Conservation (phyloP, 2,797 vertebrate genomes). For the Serranus cabrilla region DNA sequence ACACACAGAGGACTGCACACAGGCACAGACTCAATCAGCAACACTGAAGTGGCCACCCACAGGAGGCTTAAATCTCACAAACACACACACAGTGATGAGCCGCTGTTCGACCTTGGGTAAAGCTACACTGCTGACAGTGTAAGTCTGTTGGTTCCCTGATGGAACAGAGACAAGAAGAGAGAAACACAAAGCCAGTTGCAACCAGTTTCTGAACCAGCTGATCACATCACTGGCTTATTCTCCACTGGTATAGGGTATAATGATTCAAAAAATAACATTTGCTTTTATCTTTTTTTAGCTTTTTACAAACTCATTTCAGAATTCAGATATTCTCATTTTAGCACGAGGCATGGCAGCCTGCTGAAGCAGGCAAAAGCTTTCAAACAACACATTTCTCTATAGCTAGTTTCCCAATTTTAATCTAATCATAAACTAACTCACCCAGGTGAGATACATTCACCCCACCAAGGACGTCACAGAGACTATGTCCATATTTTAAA, state of each 20-base stretch:
- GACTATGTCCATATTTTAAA: too few relatives aligned
- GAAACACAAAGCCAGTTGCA: slow-evolving; percentile 24
- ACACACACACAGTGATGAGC: slow-evolving; percentile 57
- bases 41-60: slow-evolving; percentile 38
- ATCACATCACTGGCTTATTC: neutral
- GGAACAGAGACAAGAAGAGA: slow-evolving; percentile 26
- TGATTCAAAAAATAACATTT: neutral
- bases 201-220: slow-evolving; percentile 24
- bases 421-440: too few relatives aligned
- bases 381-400: neutral
- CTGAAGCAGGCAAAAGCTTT: neutral
- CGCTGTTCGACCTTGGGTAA: slow-evolving; percentile 55
- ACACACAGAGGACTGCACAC: slow-evolving; percentile 16
- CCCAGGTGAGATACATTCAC: too few relatives aligned
- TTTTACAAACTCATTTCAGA: too few relatives aligned
- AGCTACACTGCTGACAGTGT: slow-evolving; percentile 58
- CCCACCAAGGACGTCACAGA: too few relatives aligned
- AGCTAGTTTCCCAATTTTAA: too few relatives aligned
- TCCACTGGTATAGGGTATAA: neutral
- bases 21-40: slow-evolving; percentile 37
- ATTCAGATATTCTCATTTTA: neutral
- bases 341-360: neutral
- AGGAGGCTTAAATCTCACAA: slow-evolving; percentile 47
- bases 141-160: slow-evolving; percentile 50
- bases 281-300: neutral